Base-by-base conservation (phyloP, 2,888 invertebrate genomes). In the Odontocerum albicorne region DNA sequence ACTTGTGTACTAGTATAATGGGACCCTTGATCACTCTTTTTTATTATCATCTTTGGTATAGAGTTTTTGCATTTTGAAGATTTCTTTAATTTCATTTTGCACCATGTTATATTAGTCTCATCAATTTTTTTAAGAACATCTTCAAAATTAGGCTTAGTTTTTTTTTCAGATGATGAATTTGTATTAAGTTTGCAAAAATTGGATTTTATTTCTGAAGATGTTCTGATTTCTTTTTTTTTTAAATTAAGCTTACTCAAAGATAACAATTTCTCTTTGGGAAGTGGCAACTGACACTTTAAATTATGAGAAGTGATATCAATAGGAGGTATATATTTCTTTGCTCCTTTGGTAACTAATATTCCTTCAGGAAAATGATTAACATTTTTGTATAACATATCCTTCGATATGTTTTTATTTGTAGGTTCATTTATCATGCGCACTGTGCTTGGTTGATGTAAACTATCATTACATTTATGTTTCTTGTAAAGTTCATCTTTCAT, bases 321-420 rank as follows among this genome's bases (percentile, higher is more conserved):
- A 3, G 78, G 77, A 46, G 78, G 77, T 65, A 78, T 77, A 64
- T 78, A 78, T 68, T 78, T 78, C 67, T 77, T 74, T 49, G 78
- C 78, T 46, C 71, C 78, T 67, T 78, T 78, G 31, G 77, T 78
- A 43, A 77, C 66, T 56, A 78, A 38, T 43, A 40, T 46, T 19
- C 55, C 49, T 4, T 22, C 22, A 20, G 33, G 4, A 21, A 36
- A 39, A 33, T 15, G 42, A 36, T 44, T 44, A 3, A 16, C 38
- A 12, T 38, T 38, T 4, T 38, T 38, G 12, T 38, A 38, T 16
- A 16, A 38, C 3, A 17, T 38, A 38, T 38, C 15, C 3, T 15
- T 38, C 6, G 38, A 38, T 15, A 13, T 38, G 12, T 16, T 15
- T 12, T 38, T 17, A 38, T 33, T 19, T 33, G 32, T 20, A 45